These are phyloP conservation scores for Aphaenogaster ashmeadi DNA, from an alignment of 1,140 invertebrate species.

Conservation along the genomic window DNA sequence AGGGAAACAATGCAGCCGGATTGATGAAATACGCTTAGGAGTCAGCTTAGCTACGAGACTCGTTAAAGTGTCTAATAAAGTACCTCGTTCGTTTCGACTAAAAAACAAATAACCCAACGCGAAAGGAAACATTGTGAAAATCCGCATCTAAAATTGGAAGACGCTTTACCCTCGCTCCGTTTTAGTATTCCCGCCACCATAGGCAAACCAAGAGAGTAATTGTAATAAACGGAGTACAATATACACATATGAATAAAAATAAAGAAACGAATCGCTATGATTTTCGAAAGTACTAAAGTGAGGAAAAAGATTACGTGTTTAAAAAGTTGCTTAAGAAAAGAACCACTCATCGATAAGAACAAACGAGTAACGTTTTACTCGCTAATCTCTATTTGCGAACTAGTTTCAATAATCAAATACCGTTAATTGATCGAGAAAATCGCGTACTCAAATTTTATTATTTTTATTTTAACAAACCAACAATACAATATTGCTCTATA, in stretches of 20 bases:
- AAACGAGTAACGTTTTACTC: background rate
- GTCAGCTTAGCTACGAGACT: constrained; percentile 27
- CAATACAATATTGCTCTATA: background rate
- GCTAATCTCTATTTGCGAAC: background rate
- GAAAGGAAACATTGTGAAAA: constrained; percentile 5
- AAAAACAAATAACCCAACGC: constrained; percentile 14
- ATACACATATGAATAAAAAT: constrained; percentile 53
- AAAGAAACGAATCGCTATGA: constrained; percentile 22
- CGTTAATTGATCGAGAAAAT: background rate
- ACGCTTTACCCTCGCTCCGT: constrained; percentile 15
- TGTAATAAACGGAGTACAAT: constrained; percentile 52
- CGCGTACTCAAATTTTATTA: background rate
- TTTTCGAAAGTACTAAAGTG: background rate
- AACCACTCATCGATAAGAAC: background rate
- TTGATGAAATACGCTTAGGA: background rate
- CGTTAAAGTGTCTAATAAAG: constrained; percentile 43
- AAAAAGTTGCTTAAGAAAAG: background rate
- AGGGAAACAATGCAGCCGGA: background rate
- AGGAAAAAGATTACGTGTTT: background rate
- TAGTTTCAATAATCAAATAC: constrained; percentile 1
- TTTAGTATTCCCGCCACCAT: constrained; percentile 65
- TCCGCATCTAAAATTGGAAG: constrained; percentile 20
- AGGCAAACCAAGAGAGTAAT: constrained; percentile 60
- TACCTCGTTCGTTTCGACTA: constrained; percentile 57
- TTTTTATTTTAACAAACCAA: background rate